Percentiles rank a stretch among this genome's conserved stretches.
These are phyloP conservation scores for Sinocyclocheilus anshuiensis DNA, from an alignment of 2,113 vertebrate species.

Conservation along the genomic window DNA sequence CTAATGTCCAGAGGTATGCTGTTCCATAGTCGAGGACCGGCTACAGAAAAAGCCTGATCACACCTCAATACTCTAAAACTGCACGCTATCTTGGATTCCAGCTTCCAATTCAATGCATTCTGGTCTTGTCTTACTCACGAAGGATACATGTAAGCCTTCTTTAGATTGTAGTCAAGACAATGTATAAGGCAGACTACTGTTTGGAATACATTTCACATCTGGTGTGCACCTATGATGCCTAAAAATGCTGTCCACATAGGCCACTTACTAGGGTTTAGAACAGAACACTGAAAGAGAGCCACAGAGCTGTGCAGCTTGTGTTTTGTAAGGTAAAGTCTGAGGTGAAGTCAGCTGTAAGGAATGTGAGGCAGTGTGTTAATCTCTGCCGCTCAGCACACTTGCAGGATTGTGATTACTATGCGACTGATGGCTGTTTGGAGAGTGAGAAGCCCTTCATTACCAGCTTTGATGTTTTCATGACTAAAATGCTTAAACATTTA, in stretches of 20 bases:
- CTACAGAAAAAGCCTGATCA: too few species aligned
- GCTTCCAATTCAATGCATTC: too few species aligned
- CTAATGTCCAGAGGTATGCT: too few species aligned
- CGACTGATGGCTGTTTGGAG: conserved; percentile 69
- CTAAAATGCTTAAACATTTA: conserved; percentile 60
- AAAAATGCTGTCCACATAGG: not conserved
- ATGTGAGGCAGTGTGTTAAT: conserved; percentile 72
- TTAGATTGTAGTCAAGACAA: too few species aligned
- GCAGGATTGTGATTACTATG: conserved; percentile 64
- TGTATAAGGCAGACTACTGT: too few species aligned
- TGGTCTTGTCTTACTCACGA: too few species aligned
- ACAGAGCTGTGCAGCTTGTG: conserved; percentile 48
- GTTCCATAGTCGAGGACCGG: too few species aligned
- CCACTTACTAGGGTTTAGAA: not conserved
- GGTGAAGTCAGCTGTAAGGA: conserved; percentile 73
- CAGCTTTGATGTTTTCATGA: conserved; percentile 70
- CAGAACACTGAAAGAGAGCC: not conserved
- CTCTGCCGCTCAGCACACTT: conserved; percentile 63
- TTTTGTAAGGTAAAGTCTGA: conserved; percentile 66
- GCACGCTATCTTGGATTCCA: too few species aligned
- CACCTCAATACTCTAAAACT: too few species aligned
- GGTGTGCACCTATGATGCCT: too few species aligned
- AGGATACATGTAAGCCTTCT: too few species aligned
- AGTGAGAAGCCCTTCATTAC: conserved; percentile 61
- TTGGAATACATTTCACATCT: too few species aligned